Conservation (phyloP, 2,797 vertebrate species). For the Delichon dasypus region DNA sequence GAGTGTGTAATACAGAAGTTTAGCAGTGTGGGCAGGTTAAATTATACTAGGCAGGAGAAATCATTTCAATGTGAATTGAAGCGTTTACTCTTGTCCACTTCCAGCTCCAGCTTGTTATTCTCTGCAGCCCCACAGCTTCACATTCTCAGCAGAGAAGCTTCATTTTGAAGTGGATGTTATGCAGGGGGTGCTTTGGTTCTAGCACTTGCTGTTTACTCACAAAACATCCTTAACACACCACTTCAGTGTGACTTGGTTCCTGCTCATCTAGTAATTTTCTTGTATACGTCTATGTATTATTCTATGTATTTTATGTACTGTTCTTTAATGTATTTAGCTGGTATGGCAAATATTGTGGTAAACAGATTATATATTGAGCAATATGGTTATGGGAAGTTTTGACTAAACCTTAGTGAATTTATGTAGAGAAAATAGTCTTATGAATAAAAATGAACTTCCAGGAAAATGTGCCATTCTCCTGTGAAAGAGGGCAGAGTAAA, state of each 20-base stretch:
- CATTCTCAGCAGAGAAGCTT: neutral
- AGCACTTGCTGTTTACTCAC: neutral
- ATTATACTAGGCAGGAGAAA: constrained; percentile 67
- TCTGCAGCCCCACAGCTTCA: neutral
- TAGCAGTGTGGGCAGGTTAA: constrained; percentile 71
- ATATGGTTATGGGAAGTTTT: neutral
- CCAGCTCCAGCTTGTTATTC: constrained; percentile 20
- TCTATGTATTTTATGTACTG: neutral
- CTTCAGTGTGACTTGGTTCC: neutral
- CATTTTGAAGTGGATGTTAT: neutral
- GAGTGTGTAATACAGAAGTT: constrained; percentile 64
- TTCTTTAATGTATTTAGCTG: neutral
- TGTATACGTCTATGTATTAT: neutral
- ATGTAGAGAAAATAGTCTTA: constrained; percentile 8
- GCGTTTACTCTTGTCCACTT: constrained; percentile 56
- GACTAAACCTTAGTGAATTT: neutral
- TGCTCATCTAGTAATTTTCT: neutral
- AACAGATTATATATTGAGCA: neutral
- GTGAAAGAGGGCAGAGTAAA: neutral
- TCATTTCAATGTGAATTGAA: constrained; percentile 69
- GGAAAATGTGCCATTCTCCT: neutral
- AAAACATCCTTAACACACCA: neutral
- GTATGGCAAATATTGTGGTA: neutral
- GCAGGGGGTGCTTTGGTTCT: neutral
- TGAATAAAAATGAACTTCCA: constrained; percentile 10